Percentiles rank a stretch among this genome's conserved stretches.
Conservation (phyloP, 2,113 vertebrate genomes). For the Tonatia bakeri region DNA sequence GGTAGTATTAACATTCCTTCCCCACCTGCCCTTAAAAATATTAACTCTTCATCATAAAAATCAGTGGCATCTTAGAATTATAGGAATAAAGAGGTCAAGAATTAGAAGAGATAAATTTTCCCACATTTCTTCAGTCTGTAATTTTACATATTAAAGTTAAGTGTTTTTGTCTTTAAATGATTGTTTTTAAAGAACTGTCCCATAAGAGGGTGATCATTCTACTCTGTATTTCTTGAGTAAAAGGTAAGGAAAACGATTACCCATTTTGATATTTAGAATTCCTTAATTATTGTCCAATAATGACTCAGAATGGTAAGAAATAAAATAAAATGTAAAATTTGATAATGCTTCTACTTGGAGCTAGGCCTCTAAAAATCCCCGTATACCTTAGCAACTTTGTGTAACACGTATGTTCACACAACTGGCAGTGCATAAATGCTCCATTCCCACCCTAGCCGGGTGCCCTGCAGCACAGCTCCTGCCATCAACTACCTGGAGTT, state of each 20-base stretch:
- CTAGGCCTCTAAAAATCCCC: not conserved
- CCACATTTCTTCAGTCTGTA: not conserved
- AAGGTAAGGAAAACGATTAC: not conserved
- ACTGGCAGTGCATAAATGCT: not conserved
- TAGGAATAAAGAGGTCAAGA: not conserved
- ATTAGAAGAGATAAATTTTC: not conserved
- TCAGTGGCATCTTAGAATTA: not conserved
- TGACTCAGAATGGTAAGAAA: not conserved
- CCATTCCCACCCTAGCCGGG: not conserved
- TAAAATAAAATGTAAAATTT: not conserved
- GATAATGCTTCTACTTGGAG: not conserved
- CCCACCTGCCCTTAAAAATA: not conserved
- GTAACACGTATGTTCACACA: fast-evolving
- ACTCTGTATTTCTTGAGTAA: not conserved
- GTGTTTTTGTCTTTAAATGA: not conserved
- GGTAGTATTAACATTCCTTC: not conserved
- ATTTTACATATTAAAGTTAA: not conserved
- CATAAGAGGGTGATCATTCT: not conserved
- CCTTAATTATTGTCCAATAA: not conserved
- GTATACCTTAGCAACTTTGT: not conserved
- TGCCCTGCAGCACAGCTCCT: not conserved
- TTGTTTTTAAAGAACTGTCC: not conserved
- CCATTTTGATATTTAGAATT: not conserved
- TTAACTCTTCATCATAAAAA: not conserved
- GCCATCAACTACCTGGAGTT: not conserved